phyloP scores from a whole-genome alignment of 2,888 invertebrate species.

The Nemoura dubitans region DNA sequence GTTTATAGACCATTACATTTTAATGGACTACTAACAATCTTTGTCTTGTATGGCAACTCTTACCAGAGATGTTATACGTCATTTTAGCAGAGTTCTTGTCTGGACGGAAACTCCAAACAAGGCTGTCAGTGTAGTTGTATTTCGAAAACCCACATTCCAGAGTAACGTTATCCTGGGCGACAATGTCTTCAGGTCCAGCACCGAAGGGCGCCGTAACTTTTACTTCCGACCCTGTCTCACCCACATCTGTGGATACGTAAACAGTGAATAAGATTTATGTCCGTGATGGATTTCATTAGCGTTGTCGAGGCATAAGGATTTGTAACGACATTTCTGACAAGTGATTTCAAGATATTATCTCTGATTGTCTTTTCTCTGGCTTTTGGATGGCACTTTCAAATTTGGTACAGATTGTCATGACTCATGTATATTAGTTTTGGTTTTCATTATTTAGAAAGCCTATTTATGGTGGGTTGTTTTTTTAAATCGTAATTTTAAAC shows the following conservation, averaged over 20 bases:
- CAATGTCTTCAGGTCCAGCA: constrained; percentile 56
- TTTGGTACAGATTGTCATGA: too few species aligned
- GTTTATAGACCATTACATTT: too few species aligned
- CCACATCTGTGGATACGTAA: neutral
- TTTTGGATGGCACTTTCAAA: too few species aligned
- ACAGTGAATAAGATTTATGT: neutral
- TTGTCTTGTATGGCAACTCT: too few species aligned
- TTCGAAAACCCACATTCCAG: constrained; percentile 69
- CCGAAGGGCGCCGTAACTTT: constrained; percentile 56
- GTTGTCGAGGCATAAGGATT: constrained; percentile 22
- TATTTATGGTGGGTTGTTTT: too few species aligned
- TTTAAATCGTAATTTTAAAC: too few species aligned
- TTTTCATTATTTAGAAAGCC: too few species aligned
- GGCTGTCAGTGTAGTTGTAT: constrained; percentile 61
- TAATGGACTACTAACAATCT: too few species aligned
- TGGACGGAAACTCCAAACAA: constrained; percentile 26
- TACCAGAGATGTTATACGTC: neutral
- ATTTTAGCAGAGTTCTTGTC: neutral
- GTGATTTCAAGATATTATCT: too few species aligned
- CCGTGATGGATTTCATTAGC: neutral
- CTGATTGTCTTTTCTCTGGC: too few species aligned
- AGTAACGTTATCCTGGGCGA: constrained; percentile 62
- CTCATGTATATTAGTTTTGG: too few species aligned
- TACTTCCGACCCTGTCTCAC: neutral
- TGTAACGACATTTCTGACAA: too few species aligned